Evolutionary conservation across 2,113 vertebrate species (phyloP).

Genomic region (Ariopsis seemanni): DNA sequence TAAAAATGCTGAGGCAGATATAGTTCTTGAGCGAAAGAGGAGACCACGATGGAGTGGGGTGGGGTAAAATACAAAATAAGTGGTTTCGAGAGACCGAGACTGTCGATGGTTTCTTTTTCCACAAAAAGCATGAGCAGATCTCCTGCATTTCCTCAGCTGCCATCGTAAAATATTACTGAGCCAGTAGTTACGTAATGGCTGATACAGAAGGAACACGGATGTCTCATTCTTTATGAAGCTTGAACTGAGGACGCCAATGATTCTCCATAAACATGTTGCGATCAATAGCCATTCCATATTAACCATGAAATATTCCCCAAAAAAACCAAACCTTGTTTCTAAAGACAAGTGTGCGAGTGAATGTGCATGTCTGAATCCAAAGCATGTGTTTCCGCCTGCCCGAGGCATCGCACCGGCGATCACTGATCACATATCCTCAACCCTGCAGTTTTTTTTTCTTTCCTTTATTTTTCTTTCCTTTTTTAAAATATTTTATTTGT

Average conservation of each 20-base stretch:
- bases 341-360: constrained; percentile 28
- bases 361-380: constrained; percentile 46
- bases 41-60: not conserved
- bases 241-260: not conserved
- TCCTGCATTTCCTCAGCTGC: not conserved
- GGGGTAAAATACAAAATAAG: not conserved
- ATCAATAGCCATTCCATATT: constrained; percentile 47
- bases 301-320: constrained; percentile 17
- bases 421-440: not conserved
- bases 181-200: not conserved
- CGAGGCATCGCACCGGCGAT: not conserved
- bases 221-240: constrained; percentile 20
- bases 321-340: constrained; percentile 1
- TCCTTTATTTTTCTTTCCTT: not conserved
- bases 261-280: not conserved
- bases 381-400: constrained; percentile 47
- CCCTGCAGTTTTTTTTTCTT: not conserved
- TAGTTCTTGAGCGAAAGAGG: not conserved
- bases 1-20: not conserved
- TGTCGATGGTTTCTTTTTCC: not conserved
- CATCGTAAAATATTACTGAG: constrained; percentile 1
- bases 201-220: constrained; percentile 14
- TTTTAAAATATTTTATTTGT: not conserved
- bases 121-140: not conserved
- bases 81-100: not conserved